Evolutionary conservation across 2,113 vertebrate species (phyloP), one percentile per base, ranked within the genome.

Genomic region (Psittacus erithacus): DNA sequence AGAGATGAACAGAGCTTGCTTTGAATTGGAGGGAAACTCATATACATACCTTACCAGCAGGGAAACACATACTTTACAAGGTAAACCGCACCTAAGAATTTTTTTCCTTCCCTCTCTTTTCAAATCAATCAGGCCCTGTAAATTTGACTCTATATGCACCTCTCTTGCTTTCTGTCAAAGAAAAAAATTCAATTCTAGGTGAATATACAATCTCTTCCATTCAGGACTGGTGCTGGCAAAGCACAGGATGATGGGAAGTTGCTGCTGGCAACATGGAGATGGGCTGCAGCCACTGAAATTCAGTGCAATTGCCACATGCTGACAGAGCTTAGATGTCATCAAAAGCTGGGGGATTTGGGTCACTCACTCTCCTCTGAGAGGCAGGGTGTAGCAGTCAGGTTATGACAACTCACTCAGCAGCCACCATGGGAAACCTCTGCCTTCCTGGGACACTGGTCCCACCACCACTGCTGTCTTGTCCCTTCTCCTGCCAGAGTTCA

Each of bases 1-100:
- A 95, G 94, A 96, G 95, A 97, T 93, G 96, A 97, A 97, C 97
- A 97, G 96, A 97, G 94, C 87, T 89, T 60, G 96, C 96, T 97
- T 97, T 97, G 95, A 97, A 96, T 95, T 65, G 80, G 55, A 80
- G 46, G 82, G 85, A 88, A 96, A 82, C 63, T 89, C 74, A 94
- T 90, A 95, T 92, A 93, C 93, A 96, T 97, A 92, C 88, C 92
- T 95, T 88, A 97, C 92, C 94, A 96, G 94, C 88, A 95, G 88
- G 92, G 95, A 97, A 97, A 96, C 93, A 94, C 95, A 94, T 79
- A 96, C 87, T 96, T 97, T 97, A 96, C 69, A 97, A 96, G 96
- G 95, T 78, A 96, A 96, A 97, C 96, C 94, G 13, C 96, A 97
- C 95, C 94, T 92, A 95, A 76, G 84, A 83, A 53, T 24, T 91